Conservation (phyloP, 53 echinoderm and acorn worm species). For the Echinometra lucunter region DNA sequence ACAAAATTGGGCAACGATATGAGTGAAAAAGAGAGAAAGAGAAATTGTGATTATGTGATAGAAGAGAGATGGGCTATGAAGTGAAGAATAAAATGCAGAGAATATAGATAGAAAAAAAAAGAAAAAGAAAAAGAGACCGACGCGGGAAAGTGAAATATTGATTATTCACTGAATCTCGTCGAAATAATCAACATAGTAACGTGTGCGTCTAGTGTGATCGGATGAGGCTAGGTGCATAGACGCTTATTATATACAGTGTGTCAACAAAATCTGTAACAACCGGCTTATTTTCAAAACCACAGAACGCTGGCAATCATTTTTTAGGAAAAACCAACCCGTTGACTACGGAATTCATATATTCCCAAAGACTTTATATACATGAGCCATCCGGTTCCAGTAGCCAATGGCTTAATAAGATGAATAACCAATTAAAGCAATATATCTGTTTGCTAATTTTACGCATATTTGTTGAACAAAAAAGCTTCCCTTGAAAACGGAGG, state of each 20-base stretch:
- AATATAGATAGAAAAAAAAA: background rate
- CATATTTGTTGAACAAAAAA: no score
- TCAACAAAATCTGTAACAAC: background rate
- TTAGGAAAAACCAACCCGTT: no score
- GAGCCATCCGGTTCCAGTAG: no score
- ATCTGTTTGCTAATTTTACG: no score
- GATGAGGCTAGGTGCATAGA: background rate
- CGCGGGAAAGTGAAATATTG: background rate
- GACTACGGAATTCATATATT: no score
- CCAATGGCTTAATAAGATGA: no score
- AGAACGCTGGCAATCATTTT: background rate
- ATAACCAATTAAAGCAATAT: no score
- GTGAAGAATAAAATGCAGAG: background rate
- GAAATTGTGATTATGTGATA: background rate
- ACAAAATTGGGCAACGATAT: no score
- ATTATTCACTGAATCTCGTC: conserved; percentile 28
- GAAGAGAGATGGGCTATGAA: background rate
- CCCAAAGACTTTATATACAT: no score
- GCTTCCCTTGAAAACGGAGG: no score
- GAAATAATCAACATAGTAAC: conserved; percentile 24
- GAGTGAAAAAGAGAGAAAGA: conserved; percentile 1
- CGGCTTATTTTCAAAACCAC: background rate
- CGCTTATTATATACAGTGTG: background rate
- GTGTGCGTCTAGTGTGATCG: conserved; percentile 14
- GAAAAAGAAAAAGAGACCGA: background rate